Percentiles rank a stretch among this genome's conserved stretches.
phyloP scores from a whole-genome alignment of 2,113 vertebrate genomes.

The Paradoxurus hermaphroditus region DNA sequence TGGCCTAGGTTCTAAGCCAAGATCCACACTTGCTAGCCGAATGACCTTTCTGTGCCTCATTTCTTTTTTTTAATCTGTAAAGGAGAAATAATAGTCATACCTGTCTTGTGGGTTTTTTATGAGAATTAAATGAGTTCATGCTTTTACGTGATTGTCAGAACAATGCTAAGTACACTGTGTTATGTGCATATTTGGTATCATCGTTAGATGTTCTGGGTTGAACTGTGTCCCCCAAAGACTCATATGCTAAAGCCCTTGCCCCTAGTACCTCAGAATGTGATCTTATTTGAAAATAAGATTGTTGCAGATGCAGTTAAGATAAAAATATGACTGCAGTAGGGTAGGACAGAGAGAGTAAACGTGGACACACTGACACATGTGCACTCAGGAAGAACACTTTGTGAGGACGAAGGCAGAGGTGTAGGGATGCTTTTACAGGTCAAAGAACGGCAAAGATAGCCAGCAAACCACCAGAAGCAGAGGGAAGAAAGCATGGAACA shows the following conservation, averaged over 20 bases:
- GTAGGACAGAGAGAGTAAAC: background rate
- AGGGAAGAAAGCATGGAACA: too few species aligned
- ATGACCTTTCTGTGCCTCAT: background rate
- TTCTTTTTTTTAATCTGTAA: background rate
- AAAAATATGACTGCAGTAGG: background rate
- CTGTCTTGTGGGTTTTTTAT: background rate
- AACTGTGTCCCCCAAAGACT: background rate
- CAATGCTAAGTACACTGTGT: background rate
- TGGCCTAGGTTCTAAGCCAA: background rate
- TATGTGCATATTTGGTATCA: background rate
- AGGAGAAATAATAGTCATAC: background rate
- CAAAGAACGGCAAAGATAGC: background rate
- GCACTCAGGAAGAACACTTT: too few species aligned
- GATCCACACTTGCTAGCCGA: background rate
- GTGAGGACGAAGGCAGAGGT: background rate
- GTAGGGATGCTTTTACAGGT: rapidly evolving
- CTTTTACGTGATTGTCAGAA: background rate
- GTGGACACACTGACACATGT: background rate
- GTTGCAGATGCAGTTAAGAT: background rate
- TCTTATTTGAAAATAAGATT: background rate
- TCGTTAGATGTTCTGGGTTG: background rate
- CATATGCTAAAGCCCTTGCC: background rate
- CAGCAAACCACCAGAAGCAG: background rate
- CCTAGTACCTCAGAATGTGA: background rate
- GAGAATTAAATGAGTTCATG: background rate